Base-by-base conservation (phyloP, 2,888 invertebrate genomes). In the Scaptomyza tumidula region DNA sequence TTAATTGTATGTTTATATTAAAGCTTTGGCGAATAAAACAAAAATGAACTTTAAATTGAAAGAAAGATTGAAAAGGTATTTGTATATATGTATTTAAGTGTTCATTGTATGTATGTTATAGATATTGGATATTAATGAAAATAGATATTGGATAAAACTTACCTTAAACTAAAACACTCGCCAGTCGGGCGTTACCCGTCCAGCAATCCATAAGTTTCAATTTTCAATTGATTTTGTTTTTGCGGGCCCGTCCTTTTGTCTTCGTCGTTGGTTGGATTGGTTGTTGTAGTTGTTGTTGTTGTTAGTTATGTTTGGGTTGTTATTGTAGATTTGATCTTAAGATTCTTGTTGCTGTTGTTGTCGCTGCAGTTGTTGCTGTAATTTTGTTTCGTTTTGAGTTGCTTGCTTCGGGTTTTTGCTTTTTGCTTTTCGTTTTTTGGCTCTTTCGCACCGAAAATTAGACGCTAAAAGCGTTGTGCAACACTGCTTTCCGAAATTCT, bases 121-220 rank as follows among this genome's bases (percentile, higher is more conserved):
- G 19, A 1, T 19, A 19, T 19, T 0, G 3, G 24, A 5, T 24
- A 19, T 24, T 24, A 24, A 24, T 24, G 4, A 3, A 24, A 24
- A 24, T 24, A 4, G 5, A 4, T 24, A 24, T 24, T 1, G 24
- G 24, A 24, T 24, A 24, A 24, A 33, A 27, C 92, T 92, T 71
- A 92, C 92, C 92, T 92, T 92, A 92, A 92, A 91, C 91, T 91
- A 92, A 90, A 92, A 92, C 91, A 91, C 92, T 92, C 92, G 92
- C 92, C 92, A 92, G 92, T 92, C 92, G 92, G 92, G 92, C 92
- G 92, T 92, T 90, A 92, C 92, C 92, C 92, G 92, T 92, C 92
- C 92, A 92, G 92, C 92, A 92, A 92, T 92, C 92, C 92, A 92
- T 92, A 92, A 91, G 91, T 91, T 91, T 63, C 66, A 91, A 89